phyloP scores from a whole-genome alignment of 2,888 invertebrate species.

The Drosophila algonquin region DNA sequence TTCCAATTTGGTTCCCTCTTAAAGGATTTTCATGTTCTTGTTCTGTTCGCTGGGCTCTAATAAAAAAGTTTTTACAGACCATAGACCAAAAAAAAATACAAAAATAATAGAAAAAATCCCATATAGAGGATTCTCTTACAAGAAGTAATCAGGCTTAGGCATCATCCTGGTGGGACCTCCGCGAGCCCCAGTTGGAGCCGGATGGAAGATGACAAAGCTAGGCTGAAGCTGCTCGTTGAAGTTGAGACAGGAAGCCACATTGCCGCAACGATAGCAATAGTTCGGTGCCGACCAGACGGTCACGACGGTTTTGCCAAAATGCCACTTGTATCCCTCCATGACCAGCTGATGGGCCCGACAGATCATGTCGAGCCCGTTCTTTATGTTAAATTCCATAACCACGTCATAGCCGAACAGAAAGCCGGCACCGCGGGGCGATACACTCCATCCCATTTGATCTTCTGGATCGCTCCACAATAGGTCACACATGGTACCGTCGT shows the following conservation, averaged over 20 bases:
- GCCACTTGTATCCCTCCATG: constrained; percentile 98
- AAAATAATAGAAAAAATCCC: too few relatives aligned
- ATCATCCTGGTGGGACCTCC: not conserved
- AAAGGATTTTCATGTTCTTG: not conserved
- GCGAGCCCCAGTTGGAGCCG: not conserved
- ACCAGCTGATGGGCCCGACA: constrained; percentile 99
- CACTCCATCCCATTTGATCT: constrained; percentile 95
- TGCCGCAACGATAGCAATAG: constrained; percentile 99
- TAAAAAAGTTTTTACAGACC: too few relatives aligned
- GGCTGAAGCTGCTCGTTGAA: constrained; percentile 85
- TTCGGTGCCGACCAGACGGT: constrained; percentile 99
- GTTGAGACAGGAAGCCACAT: constrained; percentile 97
- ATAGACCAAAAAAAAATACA: too few relatives aligned
- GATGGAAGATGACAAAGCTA: not conserved
- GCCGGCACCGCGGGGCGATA: constrained; percentile 97
- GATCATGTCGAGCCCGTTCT: constrained; percentile 95
- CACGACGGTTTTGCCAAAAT: constrained; percentile 97
- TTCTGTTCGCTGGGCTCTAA: not conserved
- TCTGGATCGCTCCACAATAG: constrained; percentile 99
- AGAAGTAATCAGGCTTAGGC: not conserved
- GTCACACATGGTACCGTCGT: constrained; percentile 99
- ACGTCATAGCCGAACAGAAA: constrained; percentile 98
- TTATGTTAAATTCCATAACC: constrained; percentile 95
- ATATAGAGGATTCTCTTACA: not conserved
- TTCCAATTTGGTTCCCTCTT: not conserved